A percentile compares a stretch with the other conserved stretches of the same genome.
These are phyloP conservation scores for Hirtodrosophila alboralis DNA, from an alignment of 2,888 invertebrate genomes.

Conservation along the genomic window DNA sequence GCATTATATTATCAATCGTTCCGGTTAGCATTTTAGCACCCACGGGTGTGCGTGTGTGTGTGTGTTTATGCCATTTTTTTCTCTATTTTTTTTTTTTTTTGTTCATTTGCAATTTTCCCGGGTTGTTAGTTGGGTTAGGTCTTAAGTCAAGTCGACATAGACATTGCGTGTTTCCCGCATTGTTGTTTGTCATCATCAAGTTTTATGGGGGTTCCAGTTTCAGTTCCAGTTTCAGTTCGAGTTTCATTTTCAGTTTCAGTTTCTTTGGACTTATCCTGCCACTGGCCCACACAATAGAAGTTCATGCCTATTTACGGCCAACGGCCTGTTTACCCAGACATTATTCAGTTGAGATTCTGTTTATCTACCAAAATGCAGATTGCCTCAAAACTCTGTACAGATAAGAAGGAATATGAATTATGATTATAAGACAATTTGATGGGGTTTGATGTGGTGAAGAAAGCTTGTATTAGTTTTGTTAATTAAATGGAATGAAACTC, in stretches of 20 bases:
- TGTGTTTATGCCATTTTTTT: conserved; percentile 54
- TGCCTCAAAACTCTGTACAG: conserved; percentile 23
- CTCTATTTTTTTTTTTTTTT: conserved; percentile 12
- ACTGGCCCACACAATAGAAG: conserved; percentile 47
- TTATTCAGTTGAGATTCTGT: conserved; percentile 34
- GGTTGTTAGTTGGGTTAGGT: conserved; percentile 66
- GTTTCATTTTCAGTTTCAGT: conserved; percentile 30
- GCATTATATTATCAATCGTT: conserved; percentile 76
- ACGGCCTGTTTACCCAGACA: conserved; percentile 42
- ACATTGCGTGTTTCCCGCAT: conserved; percentile 38
- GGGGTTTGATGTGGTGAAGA: conserved; percentile 14
- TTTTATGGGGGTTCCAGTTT: conserved; percentile 63
- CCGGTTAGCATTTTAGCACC: conserved; percentile 75
- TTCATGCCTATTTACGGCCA: conserved; percentile 60
- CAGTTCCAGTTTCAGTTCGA: too few relatives aligned
- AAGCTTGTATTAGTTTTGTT: conserved; percentile 17
- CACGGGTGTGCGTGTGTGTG: conserved; percentile 51
- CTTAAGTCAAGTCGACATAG: conserved; percentile 28
- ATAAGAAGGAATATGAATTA: conserved; percentile 49
- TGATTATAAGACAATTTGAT: conserved; percentile 32
- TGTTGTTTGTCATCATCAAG: conserved; percentile 71
- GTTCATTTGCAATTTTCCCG: conserved; percentile 47
- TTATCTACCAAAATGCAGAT: conserved; percentile 35
- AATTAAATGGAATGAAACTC: conserved; percentile 1
- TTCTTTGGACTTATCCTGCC: conserved; percentile 53